Conservation (phyloP, 2,113 vertebrate species). For the Chrysochloris asiatica region DNA sequence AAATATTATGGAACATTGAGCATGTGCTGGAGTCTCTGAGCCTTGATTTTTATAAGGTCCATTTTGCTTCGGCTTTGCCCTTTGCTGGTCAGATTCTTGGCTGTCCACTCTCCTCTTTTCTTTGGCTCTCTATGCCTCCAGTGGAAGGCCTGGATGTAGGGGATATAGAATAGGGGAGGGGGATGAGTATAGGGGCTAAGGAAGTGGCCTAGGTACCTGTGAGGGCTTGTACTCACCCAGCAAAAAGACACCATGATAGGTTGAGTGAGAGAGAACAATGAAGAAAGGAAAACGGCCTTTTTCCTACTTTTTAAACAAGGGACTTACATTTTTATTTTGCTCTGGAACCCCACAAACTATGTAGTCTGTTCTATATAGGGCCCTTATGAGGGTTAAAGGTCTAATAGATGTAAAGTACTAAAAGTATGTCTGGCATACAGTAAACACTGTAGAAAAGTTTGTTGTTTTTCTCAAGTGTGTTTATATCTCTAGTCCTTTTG, state of each 20-base stretch:
- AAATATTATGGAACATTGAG: not conserved
- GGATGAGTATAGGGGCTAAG: too few relatives aligned
- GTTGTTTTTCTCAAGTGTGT: not conserved
- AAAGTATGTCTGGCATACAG: not conserved
- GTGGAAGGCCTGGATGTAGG: not conserved
- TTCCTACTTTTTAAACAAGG: not conserved
- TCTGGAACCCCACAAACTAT: not conserved
- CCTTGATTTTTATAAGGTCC: not conserved
- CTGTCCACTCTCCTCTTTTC: not conserved
- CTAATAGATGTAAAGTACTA: not conserved
- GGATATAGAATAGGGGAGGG: too few relatives aligned
- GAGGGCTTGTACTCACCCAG: too few relatives aligned
- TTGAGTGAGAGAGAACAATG: too few relatives aligned
- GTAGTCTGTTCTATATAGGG: not conserved
- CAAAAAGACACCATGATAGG: too few relatives aligned
- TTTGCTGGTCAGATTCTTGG: not conserved
- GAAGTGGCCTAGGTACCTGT: too few relatives aligned
- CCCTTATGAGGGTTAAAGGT: not conserved
- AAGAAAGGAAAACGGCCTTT: not conserved
- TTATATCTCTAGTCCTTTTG: too few relatives aligned
- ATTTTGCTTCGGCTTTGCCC: fast-evolving
- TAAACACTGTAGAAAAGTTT: not conserved
- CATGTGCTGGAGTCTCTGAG: not conserved
- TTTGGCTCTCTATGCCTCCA: not conserved
- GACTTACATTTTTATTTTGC: not conserved